phyloP scores from a whole-genome alignment of 2,797 vertebrate species.

The Phalloptychus januarius region DNA sequence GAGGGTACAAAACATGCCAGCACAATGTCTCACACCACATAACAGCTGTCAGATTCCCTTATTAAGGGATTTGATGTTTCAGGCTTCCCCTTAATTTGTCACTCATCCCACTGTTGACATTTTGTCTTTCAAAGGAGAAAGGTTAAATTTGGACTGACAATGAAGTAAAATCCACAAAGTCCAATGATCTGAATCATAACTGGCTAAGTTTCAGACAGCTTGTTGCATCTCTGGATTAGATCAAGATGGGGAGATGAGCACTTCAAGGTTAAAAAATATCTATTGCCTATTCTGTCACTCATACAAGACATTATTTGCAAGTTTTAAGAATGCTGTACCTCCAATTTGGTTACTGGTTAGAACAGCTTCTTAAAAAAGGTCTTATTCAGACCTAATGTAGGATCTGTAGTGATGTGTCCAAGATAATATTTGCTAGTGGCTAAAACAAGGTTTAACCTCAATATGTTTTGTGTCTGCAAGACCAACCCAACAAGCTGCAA shows the following conservation, averaged over 20 bases:
- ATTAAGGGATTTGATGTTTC: not conserved
- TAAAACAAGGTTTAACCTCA: not conserved
- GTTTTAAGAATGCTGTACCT: not conserved
- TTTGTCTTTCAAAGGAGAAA: slow-evolving; percentile 18
- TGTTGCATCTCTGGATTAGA: not conserved
- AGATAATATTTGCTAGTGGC: not conserved
- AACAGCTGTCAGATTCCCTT: slow-evolving; percentile 4
- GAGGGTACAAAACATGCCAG: slow-evolving; percentile 1
- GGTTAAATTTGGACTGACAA: not conserved
- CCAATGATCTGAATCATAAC: not conserved
- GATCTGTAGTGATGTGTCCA: not conserved
- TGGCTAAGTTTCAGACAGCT: not conserved
- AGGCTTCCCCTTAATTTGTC: not conserved
- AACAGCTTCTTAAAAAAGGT: not conserved
- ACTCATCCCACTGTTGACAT: slow-evolving; percentile 1
- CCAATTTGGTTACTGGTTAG: not conserved
- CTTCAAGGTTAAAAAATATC: not conserved
- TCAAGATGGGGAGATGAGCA: not conserved
- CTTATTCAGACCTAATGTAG: not conserved
- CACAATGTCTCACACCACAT: slow-evolving; percentile 1
- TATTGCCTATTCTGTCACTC: too few relatives aligned
- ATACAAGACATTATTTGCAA: not conserved
- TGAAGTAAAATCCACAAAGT: not conserved
- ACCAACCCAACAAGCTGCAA: not conserved
- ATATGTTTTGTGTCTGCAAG: not conserved